A percentile compares a stretch with the other conserved stretches of the same genome.
Conservation (phyloP, 1,140 invertebrate genomes). For the Physella acuta region DNA sequence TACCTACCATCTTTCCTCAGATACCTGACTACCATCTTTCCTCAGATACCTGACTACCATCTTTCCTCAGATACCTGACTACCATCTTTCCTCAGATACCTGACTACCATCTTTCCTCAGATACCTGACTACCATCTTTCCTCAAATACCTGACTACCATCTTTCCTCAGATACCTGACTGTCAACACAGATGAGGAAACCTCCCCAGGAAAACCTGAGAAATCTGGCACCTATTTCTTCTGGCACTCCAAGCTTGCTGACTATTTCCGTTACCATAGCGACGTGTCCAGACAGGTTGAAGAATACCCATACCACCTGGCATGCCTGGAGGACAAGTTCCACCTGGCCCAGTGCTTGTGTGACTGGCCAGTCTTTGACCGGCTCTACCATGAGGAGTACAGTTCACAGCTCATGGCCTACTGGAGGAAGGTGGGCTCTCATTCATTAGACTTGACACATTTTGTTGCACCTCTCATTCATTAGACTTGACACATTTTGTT, state of each 20-base stretch:
- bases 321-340: slow-evolving; percentile 48
- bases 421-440: slow-evolving; percentile 58
- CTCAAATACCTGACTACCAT: no score
- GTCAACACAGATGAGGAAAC: slow-evolving; percentile 30
- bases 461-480: no score
- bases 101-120: no score
- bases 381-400: slow-evolving; percentile 57
- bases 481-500: no score
- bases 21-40: no score
- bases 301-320: slow-evolving; percentile 55
- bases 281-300: slow-evolving; percentile 50
- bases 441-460: no score
- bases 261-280: slow-evolving; percentile 45
- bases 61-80: no score
- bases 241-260: slow-evolving; percentile 56
- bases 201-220: slow-evolving; percentile 40
- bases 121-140: no score
- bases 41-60: no score
- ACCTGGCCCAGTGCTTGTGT: slow-evolving; percentile 47
- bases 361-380: slow-evolving; percentile 55
- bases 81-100: no score
- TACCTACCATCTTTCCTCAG: no score
- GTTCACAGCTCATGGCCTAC: slow-evolving; percentile 49
- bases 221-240: slow-evolving; percentile 46
- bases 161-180: slow-evolving; percentile 18